Evolutionary conservation across 2,113 vertebrate species (phyloP).

Genomic region (Nothobranchius furzeri): DNA sequence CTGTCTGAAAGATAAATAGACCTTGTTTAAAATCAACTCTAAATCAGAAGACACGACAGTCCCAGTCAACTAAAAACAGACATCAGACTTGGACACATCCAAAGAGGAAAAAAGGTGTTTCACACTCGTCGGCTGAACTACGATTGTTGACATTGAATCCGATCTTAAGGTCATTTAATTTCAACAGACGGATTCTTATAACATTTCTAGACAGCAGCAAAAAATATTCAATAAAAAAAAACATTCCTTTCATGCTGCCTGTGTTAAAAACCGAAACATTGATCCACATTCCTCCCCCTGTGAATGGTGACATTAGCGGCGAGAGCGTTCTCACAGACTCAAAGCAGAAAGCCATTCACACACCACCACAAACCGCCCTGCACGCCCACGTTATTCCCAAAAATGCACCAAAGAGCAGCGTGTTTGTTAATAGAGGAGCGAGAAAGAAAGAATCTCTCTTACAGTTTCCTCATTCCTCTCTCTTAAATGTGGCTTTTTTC

Average conservation of each 20-base stretch:
- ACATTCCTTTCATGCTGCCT: slow-evolving; percentile 40
- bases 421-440: slow-evolving; percentile 60
- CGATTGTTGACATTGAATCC: slow-evolving; percentile 28
- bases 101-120: slow-evolving; percentile 26
- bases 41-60: slow-evolving; percentile 58
- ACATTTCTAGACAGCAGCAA: slow-evolving; percentile 21
- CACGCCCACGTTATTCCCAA: slow-evolving; percentile 47
- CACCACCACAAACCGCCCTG: slow-evolving; percentile 10
- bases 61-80: slow-evolving; percentile 33
- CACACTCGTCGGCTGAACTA: neutral
- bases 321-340: slow-evolving; percentile 63
- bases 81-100: slow-evolving; percentile 17
- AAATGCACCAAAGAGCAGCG: slow-evolving; percentile 51
- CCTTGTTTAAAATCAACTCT: slow-evolving; percentile 14
- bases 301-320: slow-evolving; percentile 28
- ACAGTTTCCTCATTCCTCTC: slow-evolving; percentile 69
- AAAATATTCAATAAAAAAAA: slow-evolving; percentile 3
- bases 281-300: slow-evolving; percentile 61
- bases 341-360: slow-evolving; percentile 42
- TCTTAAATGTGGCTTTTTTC: slow-evolving; percentile 55
- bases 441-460: slow-evolving; percentile 36
- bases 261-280: slow-evolving; percentile 40
- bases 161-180: slow-evolving; percentile 37
- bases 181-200: slow-evolving; percentile 35
- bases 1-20: slow-evolving; percentile 40